phyloP scores from a whole-genome alignment of 2,113 vertebrate species.

The Channa maculata region DNA sequence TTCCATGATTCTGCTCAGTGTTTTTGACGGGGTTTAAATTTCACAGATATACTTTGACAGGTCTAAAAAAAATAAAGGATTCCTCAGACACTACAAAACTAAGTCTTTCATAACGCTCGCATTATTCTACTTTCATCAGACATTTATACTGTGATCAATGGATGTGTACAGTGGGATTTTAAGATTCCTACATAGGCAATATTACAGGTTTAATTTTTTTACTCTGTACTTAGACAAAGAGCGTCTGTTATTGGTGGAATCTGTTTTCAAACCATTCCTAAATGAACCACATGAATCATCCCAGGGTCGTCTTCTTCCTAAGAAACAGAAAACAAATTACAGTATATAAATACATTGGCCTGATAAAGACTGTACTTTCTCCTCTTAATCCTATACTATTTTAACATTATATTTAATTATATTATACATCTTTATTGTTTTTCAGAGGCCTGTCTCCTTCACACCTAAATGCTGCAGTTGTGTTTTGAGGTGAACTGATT shows the following conservation, averaged over 20 bases:
- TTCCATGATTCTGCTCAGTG: background rate
- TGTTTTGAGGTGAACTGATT: too few relatives aligned
- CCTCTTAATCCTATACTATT: too few relatives aligned
- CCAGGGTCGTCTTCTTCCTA: conserved; percentile 75
- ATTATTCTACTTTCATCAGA: background rate
- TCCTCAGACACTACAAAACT: conserved; percentile 1
- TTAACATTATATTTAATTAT: too few relatives aligned
- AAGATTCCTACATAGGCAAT: background rate
- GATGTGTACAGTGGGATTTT: background rate
- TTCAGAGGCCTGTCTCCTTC: too few relatives aligned
- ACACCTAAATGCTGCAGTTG: too few relatives aligned
- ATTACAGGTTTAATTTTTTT: background rate
- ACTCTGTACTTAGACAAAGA: background rate
- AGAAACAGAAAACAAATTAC: conserved; percentile 24
- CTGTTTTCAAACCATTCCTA: conserved; percentile 86
- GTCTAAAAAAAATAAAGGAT: background rate
- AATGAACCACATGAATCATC: conserved; percentile 87
- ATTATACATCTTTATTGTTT: too few relatives aligned
- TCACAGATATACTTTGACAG: background rate
- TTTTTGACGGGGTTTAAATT: background rate
- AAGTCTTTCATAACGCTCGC: background rate
- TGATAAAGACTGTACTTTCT: too few relatives aligned
- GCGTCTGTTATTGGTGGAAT: conserved; percentile 5
- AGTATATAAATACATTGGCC: too few relatives aligned
- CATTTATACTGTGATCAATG: background rate